Percentiles rank a stretch among this genome's conserved stretches.
phyloP scores from a whole-genome alignment of 2,797 vertebrate species.

The Cossypha heuglini region DNA sequence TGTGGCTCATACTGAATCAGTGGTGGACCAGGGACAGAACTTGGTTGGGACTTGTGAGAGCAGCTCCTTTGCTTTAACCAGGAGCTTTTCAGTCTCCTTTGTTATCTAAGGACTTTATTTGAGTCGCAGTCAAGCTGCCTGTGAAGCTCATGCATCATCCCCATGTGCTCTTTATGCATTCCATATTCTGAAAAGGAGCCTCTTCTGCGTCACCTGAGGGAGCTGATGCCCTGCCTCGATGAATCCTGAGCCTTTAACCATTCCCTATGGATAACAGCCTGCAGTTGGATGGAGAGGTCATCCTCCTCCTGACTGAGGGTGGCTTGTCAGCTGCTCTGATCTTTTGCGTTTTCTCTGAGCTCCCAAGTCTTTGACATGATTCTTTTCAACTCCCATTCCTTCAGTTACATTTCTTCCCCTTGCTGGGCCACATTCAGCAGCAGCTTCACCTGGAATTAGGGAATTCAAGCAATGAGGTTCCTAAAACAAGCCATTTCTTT shows the following conservation, averaged over 20 bases:
- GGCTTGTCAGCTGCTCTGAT: constrained; percentile 66
- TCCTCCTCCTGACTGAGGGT: constrained; percentile 79
- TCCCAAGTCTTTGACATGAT: constrained; percentile 70
- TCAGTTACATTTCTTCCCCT: constrained; percentile 75
- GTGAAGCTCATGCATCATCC: background rate
- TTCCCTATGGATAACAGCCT: constrained; percentile 16
- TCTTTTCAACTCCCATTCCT: constrained; percentile 74
- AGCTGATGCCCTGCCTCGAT: background rate
- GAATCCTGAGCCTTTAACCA: background rate
- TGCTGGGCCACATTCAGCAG: constrained; percentile 73
- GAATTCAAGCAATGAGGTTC: background rate
- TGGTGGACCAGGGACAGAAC: background rate
- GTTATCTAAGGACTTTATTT: background rate
- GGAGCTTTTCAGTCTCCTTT: background rate
- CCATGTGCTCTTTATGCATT: background rate
- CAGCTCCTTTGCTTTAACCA: background rate
- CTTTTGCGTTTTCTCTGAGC: constrained; percentile 63
- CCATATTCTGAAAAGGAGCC: background rate
- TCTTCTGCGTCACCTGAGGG: background rate
- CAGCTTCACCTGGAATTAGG: constrained; percentile 69
- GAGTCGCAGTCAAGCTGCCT: background rate
- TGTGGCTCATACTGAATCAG: background rate
- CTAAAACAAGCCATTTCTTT: background rate
- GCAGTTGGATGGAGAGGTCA: constrained; percentile 67
- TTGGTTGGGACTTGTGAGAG: background rate